These are phyloP conservation scores for Sinocyclocheilus anophthalmus DNA, from an alignment of 2,113 vertebrate genomes.

Conservation along the genomic window DNA sequence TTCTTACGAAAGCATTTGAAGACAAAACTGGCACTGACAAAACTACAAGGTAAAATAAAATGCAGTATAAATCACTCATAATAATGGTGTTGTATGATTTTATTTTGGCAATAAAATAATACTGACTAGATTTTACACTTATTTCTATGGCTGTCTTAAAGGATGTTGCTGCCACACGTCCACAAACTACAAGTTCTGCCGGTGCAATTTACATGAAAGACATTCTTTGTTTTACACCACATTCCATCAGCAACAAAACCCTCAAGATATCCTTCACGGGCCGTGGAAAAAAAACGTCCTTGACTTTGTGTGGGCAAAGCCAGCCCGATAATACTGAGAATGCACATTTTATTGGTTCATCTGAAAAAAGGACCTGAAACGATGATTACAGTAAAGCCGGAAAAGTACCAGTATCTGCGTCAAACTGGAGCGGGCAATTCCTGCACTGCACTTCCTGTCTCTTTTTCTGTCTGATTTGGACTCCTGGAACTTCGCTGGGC, in stretches of 20 bases:
- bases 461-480: slow-evolving; percentile 19
- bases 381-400: slow-evolving; percentile 19
- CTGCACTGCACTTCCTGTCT: background rate
- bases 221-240: slow-evolving; percentile 37
- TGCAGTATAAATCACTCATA: background rate
- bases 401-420: slow-evolving; percentile 12
- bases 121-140: background rate
- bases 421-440: slow-evolving; percentile 10
- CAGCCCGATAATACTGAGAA: background rate
- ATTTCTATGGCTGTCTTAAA: background rate
- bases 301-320: slow-evolving; percentile 23
- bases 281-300: slow-evolving; percentile 40
- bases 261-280: background rate
- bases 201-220: slow-evolving; percentile 31
- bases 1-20: too few species aligned
- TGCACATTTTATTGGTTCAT: slow-evolving; percentile 4
- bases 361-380: background rate
- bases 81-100: background rate
- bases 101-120: background rate
- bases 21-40: too few species aligned
- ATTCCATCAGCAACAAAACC: slow-evolving; percentile 38
- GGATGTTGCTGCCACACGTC: background rate
- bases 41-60: background rate
- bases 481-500: background rate
- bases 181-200: background rate